These are phyloP conservation scores for Neodiprion pinetum DNA, from an alignment of 1,140 invertebrate species.

Conservation along the genomic window DNA sequence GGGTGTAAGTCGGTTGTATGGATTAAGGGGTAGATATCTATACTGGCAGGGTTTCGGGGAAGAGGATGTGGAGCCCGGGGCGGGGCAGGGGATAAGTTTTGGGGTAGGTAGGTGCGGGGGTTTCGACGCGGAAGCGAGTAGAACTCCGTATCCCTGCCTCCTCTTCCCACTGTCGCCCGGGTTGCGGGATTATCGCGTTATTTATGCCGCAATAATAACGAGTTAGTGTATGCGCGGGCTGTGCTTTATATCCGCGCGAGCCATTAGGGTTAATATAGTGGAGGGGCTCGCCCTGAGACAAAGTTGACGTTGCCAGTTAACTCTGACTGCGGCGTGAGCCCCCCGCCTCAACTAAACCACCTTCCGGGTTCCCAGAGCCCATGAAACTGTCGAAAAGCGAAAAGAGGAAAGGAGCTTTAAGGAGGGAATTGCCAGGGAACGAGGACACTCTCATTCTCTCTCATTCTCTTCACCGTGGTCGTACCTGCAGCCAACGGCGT, in stretches of 20 bases:
- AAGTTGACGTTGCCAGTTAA: conserved; percentile 25
- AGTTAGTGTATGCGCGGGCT: conserved; percentile 61
- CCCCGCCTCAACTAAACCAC: background rate
- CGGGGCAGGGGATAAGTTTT: background rate
- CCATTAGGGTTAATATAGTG: conserved; percentile 61
- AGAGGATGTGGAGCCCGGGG: background rate
- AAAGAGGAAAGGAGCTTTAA: background rate
- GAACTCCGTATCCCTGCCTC: background rate
- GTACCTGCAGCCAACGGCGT: too few species aligned
- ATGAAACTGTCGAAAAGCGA: background rate
- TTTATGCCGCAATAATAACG: conserved; percentile 64
- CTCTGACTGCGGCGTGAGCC: conserved; percentile 11
- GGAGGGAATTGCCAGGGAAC: background rate
- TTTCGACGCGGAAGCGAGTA: too few species aligned
- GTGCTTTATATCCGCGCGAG: conserved; percentile 60
- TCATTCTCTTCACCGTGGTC: too few species aligned
- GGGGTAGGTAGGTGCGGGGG: background rate
- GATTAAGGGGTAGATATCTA: too few species aligned
- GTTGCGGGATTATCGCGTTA: conserved; percentile 58
- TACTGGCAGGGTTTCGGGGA: too few species aligned
- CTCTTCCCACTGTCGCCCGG: background rate
- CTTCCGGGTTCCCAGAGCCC: too few species aligned
- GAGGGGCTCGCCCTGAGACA: conserved; percentile 22
- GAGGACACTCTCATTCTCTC: too few species aligned
- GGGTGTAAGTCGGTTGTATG: too few species aligned